These are phyloP conservation scores for Styela plicata DNA, from an alignment of 23 tunicate genomes.

Conservation along the genomic window DNA sequence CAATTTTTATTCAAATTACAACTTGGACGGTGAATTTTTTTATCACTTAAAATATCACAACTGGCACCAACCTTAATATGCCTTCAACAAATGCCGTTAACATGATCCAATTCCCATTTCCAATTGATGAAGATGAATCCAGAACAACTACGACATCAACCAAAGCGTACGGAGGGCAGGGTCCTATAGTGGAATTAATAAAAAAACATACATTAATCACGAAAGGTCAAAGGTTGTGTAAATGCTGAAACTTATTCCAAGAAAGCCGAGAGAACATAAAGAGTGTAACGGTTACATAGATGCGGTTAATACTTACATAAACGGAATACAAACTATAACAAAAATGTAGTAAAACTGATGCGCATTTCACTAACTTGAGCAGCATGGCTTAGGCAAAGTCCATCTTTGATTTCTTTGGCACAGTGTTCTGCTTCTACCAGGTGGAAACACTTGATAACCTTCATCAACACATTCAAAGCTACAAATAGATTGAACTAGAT, in stretches of 20 bases:
- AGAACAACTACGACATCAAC: constrained; percentile 22
- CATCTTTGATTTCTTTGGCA: not conserved
- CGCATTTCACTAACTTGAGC: constrained; percentile 9
- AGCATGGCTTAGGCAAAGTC: constrained; percentile 24
- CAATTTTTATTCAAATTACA: too few relatives aligned
- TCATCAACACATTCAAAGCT: constrained; percentile 38
- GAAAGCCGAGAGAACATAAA: too few relatives aligned
- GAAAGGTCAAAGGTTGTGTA: too few relatives aligned
- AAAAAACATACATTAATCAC: too few relatives aligned
- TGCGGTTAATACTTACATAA: too few relatives aligned
- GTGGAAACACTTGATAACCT: constrained; percentile 7
- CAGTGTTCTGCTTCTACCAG: not conserved
- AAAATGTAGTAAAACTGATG: too few relatives aligned
- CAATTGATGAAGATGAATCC: constrained; percentile 28
- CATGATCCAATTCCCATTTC: not conserved
- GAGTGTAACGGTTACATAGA: too few relatives aligned
- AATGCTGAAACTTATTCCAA: too few relatives aligned
- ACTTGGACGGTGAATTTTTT: too few relatives aligned
- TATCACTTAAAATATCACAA: not conserved
- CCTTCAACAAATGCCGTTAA: constrained; percentile 8
- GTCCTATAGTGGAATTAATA: too few relatives aligned
- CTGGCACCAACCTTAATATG: not conserved
- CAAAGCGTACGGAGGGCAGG: constrained; percentile 26
- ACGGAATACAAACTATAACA: too few relatives aligned
- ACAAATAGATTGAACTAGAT: constrained; percentile 33